Evolutionary conservation across 2,888 invertebrate species (phyloP), one percentile per base, ranked within the genome.

Genomic region (Pseudococcus jackbeardsleyi): DNA sequence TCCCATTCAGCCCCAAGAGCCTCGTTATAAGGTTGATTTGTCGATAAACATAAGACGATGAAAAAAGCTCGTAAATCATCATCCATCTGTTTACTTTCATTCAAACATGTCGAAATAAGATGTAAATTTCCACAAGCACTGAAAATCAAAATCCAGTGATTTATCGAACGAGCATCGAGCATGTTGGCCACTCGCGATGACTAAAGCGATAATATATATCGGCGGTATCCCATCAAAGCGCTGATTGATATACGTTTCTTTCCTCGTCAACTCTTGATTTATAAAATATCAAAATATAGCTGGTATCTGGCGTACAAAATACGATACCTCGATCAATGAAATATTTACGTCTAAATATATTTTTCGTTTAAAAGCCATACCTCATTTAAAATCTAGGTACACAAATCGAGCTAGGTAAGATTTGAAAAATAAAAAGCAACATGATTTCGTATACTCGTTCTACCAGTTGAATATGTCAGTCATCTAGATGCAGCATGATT

Each of bases 381-480:
- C 7, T 19, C n/a, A 19, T 19, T 19, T 19, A 59, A 8, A 19
- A 59, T 11, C 19, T 59, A 59, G 19, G 9, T n/a, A 59, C 3
- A 15, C 9, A 50, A 15, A 12, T 6, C n/a, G 59, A 59, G 59
- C n/a, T 59, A 59, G 6, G 8, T 59, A 5, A 5, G 59, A 59
- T 3, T 33, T 33, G 1, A 9, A 19, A 9, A 19, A 59, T 19
- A 3, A 59, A 19, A n/a, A 59, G 19, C 19, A 59, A 59, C 59
- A 19, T 19, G 59, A 59, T 19, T 59, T 59, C 19, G 59, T 72
- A 72, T 72, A 72, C 68, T 72, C 22, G 68, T 72, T 72, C 33
- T 72, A 72, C 68, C 33, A 15, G 68, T 72, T 72, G 26, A 72
- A 72, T 72, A 22, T 72, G 68, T 72, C 68, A 72, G 68, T 72